Conservation (phyloP, 1,140 invertebrate genomes). For the Magallana gigas region DNA sequence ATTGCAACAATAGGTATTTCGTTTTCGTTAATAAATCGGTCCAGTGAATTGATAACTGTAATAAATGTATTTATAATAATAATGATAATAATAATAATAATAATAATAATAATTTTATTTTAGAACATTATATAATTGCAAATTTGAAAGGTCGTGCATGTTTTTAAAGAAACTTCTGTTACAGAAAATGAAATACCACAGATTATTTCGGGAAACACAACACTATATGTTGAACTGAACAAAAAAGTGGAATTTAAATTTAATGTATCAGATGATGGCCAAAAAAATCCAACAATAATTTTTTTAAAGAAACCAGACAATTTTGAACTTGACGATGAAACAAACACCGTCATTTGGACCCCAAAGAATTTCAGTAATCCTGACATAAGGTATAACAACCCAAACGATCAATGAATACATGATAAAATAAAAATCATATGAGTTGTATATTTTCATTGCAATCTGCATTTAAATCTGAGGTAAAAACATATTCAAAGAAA, state of each 20-base stretch:
- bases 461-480: no score
- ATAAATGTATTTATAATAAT: no score
- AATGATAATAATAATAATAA: no score
- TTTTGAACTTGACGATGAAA: constrained; percentile 11
- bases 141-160: no score
- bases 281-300: not conserved
- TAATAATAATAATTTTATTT: no score
- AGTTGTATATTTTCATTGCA: no score
- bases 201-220: not conserved
- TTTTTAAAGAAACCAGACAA: not conserved
- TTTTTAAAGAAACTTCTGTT: not conserved
- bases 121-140: no score
- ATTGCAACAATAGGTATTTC: not conserved
- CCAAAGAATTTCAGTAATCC: not conserved
- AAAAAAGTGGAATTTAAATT: not conserved
- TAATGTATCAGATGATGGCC: constrained; percentile 27
- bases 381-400: constrained; percentile 26
- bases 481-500: no score
- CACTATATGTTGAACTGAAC: constrained; percentile 15
- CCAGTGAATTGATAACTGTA: no score
- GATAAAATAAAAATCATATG: not conserved
- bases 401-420: not conserved
- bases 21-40: no score
- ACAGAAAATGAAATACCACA: not conserved
- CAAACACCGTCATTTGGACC: constrained; percentile 36